Evolutionary conservation across 2,797 vertebrate species (phyloP), one percentile per base, ranked within the genome.

Genomic region (Leptodactylus fallax): DNA sequence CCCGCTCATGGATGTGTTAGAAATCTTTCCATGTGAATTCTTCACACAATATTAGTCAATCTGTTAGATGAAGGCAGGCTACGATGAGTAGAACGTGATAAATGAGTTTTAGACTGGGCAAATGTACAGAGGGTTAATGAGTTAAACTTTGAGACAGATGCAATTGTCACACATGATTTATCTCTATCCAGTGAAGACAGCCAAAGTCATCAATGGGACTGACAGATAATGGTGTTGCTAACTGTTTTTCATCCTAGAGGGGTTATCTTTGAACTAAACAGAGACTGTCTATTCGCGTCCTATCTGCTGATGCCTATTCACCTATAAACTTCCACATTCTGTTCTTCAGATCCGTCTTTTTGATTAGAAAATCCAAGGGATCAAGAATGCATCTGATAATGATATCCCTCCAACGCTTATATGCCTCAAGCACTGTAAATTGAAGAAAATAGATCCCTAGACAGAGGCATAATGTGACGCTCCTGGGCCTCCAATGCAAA

Each of bases 111-210:
- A 19, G 51, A 74, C 21, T 27, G 47, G 61, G 80, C 69, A 27
- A 84, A 55, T 60, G 86, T 45, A 83, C 79, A 83, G 25, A 36
- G 86, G 81, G 86, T 83, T 87, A 87, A 87, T 83, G 80, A 87
- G 72, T 87, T 87, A 83, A 83, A 76, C 69, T 78, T 87, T 83
- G 17, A 77, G 86, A 83, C 86, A 87, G 86, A 87, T 87, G 81
- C 80, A 83, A 83, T 77, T 87, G 86, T 87, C 86, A 87, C 86
- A 87, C 86, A 87, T 87, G 86, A 87, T 87, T 83, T 83, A 87
- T 87, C 65, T 87, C 23, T 56, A 63, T 83, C 67, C 86, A 45
- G 81, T 67, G 27, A 61, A 87, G 81, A 69, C 81, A 87, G 81
- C 80, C 86, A 83, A 83, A 83, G 86, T 87, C 80, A 87, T 87